Evolutionary conservation across 2,888 invertebrate species (phyloP), one percentile per base, ranked within the genome.

Genomic region (Sphaerophoria rueppellii): DNA sequence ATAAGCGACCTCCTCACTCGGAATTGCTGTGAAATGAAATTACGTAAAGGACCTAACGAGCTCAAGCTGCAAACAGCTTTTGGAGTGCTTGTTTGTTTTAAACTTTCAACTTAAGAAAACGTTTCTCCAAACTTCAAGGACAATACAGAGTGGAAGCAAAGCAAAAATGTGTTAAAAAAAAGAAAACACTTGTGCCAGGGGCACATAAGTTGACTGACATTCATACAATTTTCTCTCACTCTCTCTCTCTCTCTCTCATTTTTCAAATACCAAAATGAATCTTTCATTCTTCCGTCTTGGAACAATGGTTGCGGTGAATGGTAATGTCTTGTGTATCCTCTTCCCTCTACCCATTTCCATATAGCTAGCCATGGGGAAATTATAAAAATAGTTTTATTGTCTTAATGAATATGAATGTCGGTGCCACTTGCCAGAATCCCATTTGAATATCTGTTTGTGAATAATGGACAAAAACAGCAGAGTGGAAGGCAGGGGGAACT

Each of bases 371-470:
- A 79, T 79, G 74, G 65, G 70, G 60, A 79, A 74, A 71, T 71
- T 65, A 54, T 72, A 70, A 83, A 71, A 75, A 82, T 54, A 74
- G 65, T 48, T 65, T 61, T 79, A 67, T 79, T 75, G 75, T 75
- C 77, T 63, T 75, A 78, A 78, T 78, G 74, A 74, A 74, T 74
- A 71, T 67, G 70, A 78, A 78, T 75, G 79, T 79, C 74, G 82
- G 67, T 83, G 79, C 55, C 79, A 79, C 79, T 83, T 79, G 71
- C 82, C 75, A 75, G 79, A 75, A 71, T 67, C 55, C 55, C 34
- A 34, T 65, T 24, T 65, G 34, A 34, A 50, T 43, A 43, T 60
- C 54, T 37, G 67, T 57, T 40, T 57, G 60, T 55, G 67, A 69
- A 69, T 76, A 60, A 76, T 60, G 58, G 43, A 61, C 52, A 50